These are phyloP conservation scores for Dicranocentrus wangi DNA, from an alignment of 2,888 invertebrate genomes.

Conservation along the genomic window DNA sequence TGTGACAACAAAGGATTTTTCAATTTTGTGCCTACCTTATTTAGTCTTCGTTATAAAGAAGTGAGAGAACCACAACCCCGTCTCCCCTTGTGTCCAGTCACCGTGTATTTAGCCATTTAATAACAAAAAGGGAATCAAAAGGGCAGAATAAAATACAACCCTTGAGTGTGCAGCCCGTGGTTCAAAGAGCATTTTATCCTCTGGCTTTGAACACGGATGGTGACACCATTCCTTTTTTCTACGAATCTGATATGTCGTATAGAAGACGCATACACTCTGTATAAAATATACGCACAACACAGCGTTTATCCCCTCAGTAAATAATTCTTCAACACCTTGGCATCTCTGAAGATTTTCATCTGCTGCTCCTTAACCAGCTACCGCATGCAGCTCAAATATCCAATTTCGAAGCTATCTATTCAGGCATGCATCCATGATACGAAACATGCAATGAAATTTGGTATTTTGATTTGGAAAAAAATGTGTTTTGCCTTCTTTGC, in stretches of 20 bases:
- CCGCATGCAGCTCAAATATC: no score
- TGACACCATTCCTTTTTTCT: slow-evolving; percentile 10
- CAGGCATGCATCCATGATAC: no score
- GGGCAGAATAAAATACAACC: slow-evolving; percentile 6
- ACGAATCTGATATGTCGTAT: neutral
- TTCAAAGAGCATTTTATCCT: neutral
- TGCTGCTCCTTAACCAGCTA: no score
- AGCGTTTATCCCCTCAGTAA: slow-evolving; percentile 12
- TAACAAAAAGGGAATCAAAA: slow-evolving; percentile 1
- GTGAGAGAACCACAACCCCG: neutral
- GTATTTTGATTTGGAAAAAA: no score
- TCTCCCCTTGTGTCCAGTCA: slow-evolving; percentile 33
- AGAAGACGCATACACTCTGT: neutral
- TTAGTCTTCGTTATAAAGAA: no score
- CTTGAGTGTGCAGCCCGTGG: slow-evolving; percentile 2
- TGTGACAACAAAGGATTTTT: no score
- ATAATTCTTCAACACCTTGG: slow-evolving; percentile 28
- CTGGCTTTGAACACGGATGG: slow-evolving; percentile 16
- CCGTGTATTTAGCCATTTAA: neutral
- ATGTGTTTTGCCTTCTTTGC: no score
- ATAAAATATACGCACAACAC: no score
- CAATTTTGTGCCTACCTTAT: no score
- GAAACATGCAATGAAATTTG: no score
- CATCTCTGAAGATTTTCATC: neutral
- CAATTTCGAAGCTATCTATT: no score